A percentile compares a stretch with the other conserved stretches of the same genome.
Conservation (phyloP, 2,888 invertebrate genomes). For the Hypena proboscidalis region DNA sequence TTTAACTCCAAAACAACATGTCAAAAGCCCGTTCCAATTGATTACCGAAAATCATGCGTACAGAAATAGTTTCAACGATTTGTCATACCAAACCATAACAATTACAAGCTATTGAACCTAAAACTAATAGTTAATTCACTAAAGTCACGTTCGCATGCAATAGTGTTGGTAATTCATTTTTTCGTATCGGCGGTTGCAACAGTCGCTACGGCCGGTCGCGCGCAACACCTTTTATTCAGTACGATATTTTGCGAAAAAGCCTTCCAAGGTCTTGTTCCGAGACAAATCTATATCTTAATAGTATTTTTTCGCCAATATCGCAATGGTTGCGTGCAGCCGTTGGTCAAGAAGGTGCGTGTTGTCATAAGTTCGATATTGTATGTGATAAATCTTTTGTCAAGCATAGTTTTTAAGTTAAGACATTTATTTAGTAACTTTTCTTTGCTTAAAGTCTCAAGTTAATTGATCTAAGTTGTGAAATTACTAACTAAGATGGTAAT, state of each 20-base stretch:
- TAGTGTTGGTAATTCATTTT: constrained; percentile 57
- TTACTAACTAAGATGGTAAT: too few species aligned
- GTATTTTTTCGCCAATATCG: constrained; percentile 57
- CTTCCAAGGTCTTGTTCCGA: constrained; percentile 72
- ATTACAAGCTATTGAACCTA: constrained; percentile 25
- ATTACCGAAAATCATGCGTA: too few species aligned
- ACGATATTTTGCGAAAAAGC: constrained; percentile 66
- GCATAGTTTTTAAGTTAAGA: background rate
- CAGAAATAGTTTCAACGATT: too few species aligned
- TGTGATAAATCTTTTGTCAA: constrained; percentile 18
- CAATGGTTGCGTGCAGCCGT: constrained; percentile 66
- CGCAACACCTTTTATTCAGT: constrained; percentile 60
- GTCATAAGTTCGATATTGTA: constrained; percentile 39
- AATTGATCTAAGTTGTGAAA: too few species aligned
- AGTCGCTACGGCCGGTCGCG: constrained; percentile 64
- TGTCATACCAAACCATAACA: constrained; percentile 21
- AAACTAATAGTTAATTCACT: constrained; percentile 25
- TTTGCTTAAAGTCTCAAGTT: background rate
- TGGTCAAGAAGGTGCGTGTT: constrained; percentile 66
- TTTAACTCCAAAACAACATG: too few species aligned
- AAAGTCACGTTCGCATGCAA: constrained; percentile 66
- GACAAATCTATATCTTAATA: constrained; percentile 77
- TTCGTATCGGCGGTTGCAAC: constrained; percentile 43
- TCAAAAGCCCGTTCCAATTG: too few species aligned
- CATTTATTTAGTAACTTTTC: background rate